These are phyloP conservation scores for Paramormyrops hopkinsi DNA, from an alignment of 2,797 vertebrate genomes.

Conservation along the genomic window DNA sequence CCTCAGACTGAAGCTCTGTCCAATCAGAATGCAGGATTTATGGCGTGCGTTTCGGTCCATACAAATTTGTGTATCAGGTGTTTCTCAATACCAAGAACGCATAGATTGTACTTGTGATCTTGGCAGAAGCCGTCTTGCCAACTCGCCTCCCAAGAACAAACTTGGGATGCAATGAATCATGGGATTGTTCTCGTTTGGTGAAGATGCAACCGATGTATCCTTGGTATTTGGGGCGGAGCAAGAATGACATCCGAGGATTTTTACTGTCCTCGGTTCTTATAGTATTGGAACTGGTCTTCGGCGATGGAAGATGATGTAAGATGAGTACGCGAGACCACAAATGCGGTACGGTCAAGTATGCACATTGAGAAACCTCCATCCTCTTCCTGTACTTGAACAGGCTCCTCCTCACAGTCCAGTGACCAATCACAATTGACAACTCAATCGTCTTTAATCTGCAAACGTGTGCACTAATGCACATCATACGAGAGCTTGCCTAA, in stretches of 20 bases:
- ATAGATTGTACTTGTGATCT: not conserved
- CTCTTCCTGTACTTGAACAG: not conserved
- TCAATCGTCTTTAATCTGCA: not conserved
- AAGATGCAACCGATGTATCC: not conserved
- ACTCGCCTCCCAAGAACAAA: not conserved
- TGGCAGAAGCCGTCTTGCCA: not conserved
- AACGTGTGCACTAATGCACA: not conserved
- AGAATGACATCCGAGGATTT: not conserved
- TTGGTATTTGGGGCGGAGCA: not conserved
- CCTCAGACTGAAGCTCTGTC: not conserved
- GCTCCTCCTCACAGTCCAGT: not conserved
- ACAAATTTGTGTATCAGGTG: not conserved
- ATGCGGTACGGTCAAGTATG: not conserved
- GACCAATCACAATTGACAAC: not conserved
- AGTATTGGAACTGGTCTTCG: not conserved
- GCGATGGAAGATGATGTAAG: not conserved
- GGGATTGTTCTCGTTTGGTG: not conserved
- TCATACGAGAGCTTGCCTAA: not conserved
- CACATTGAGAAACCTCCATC: not conserved
- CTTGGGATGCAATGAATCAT: not conserved
- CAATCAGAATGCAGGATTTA: not conserved
- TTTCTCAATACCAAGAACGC: not conserved
- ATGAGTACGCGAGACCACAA: not conserved
- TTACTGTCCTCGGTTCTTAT: not conserved
- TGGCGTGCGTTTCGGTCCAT: not conserved